Percentiles rank a stretch among this genome's conserved stretches.
phyloP scores from a whole-genome alignment of 1,140 invertebrate genomes.

The Solenopsis fugax region DNA sequence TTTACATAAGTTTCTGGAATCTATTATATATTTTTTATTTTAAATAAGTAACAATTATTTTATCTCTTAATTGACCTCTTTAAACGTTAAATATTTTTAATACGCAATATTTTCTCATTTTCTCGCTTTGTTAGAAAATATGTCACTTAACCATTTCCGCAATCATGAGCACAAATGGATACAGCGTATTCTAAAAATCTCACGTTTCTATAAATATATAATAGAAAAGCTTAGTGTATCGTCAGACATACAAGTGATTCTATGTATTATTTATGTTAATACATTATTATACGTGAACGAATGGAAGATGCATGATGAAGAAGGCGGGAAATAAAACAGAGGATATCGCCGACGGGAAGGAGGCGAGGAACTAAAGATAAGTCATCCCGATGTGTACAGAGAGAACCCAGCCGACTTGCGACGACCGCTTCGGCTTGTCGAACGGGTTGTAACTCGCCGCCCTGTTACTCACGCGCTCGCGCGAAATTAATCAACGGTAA shows the following conservation, averaged over 20 bases:
- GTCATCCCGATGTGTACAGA: slow-evolving; percentile 42
- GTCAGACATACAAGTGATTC: neutral
- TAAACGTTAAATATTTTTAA: too few relatives aligned
- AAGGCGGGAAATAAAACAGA: neutral
- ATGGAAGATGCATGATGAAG: neutral
- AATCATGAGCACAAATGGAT: neutral
- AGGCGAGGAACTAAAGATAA: slow-evolving; percentile 60
- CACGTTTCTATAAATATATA: neutral
- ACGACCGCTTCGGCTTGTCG: slow-evolving; percentile 74
- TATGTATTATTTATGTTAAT: slow-evolving; percentile 41
- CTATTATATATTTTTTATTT: too few relatives aligned
- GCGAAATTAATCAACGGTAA: slow-evolving; percentile 70
- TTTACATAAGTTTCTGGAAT: too few relatives aligned
- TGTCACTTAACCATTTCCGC: neutral
- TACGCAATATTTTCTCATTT: too few relatives aligned
- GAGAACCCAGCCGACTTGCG: slow-evolving; percentile 18
- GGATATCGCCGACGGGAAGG: slow-evolving; percentile 19
- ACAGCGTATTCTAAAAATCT: neutral
- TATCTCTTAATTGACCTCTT: too few relatives aligned
- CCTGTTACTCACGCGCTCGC: slow-evolving; percentile 70
- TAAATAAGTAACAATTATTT: too few relatives aligned
- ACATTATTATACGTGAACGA: neutral
- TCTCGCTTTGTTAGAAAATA: neutral
- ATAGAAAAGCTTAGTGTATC: neutral
- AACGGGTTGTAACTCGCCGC: slow-evolving; percentile 78